phyloP scores from a whole-genome alignment of 2,113 vertebrate genomes.

The Mystacornis crossleyi region DNA sequence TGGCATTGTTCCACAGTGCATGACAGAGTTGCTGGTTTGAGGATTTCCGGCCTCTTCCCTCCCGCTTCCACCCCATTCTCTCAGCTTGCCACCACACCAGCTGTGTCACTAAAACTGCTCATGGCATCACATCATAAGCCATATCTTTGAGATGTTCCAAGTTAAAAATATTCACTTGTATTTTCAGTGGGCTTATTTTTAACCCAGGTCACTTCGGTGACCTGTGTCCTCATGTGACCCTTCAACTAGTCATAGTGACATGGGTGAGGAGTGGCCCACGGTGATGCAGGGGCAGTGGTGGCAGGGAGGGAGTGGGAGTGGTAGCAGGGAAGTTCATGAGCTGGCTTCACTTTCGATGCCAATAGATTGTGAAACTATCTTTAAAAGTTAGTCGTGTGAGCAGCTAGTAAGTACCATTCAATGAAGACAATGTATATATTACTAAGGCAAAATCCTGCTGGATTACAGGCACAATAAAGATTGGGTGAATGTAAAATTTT shows the following conservation, averaged over 20 bases:
- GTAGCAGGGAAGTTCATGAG: not conserved
- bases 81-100: constrained; percentile 38
- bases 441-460: not conserved
- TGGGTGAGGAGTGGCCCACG: not conserved
- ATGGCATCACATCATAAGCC: constrained; percentile 30
- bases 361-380: not conserved
- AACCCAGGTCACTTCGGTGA: constrained; percentile 4
- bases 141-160: constrained; percentile 29
- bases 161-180: constrained; percentile 47
- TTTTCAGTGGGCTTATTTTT: constrained; percentile 49
- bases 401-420: not conserved
- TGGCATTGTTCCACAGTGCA: not conserved
- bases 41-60: constrained; percentile 50
- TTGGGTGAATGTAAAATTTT: not conserved
- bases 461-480: not conserved
- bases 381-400: not conserved
- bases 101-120: constrained; percentile 59
- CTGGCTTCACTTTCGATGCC: not conserved
- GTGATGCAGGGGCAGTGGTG: not conserved
- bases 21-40: constrained; percentile 25
- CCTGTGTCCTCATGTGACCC: constrained; percentile 26
- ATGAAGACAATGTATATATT: not conserved
- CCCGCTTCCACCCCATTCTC: not conserved
- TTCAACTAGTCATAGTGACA: not conserved
- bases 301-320: not conserved